Conservation (phyloP, 2,888 invertebrate species). For the Artemia sinica region DNA sequence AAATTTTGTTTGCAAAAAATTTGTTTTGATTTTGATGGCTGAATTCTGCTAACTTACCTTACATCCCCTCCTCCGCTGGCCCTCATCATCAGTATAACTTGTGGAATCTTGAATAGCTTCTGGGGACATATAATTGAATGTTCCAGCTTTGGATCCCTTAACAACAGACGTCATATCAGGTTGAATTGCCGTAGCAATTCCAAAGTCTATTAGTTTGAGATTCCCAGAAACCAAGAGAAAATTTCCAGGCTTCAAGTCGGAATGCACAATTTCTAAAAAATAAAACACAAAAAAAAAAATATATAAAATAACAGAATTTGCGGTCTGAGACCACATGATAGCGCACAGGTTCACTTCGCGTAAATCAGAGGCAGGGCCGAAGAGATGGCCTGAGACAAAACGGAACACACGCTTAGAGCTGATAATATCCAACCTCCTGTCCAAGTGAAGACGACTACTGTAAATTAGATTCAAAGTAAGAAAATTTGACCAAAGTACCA, state of each 20-base stretch:
- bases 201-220: conserved; percentile 90
- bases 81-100: conserved; percentile 29
- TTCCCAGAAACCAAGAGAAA: conserved; percentile 69
- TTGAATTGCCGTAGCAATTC: conserved; percentile 74
- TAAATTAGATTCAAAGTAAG: conserved; percentile 14
- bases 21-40: conserved; percentile 8
- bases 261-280: conserved; percentile 69
- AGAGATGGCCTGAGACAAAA: too few relatives aligned
- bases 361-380: too few relatives aligned
- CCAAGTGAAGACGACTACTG: conserved; percentile 4
- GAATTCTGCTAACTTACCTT: conserved; percentile 28
- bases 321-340: too few relatives aligned
- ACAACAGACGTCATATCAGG: conserved; percentile 74
- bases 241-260: conserved; percentile 91
- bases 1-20: neutral
- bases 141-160: conserved; percentile 64
- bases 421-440: neutral
- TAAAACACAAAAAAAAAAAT: conserved; percentile 17
- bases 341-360: too few relatives aligned
- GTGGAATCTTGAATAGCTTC: conserved; percentile 47
- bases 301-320: neutral
- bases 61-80: conserved; percentile 27
- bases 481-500: neutral
- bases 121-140: conserved; percentile 88
- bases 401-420: too few relatives aligned